Percentiles rank a stretch among this genome's conserved stretches.
These are phyloP conservation scores for Percina caprodes DNA, from an alignment of 2,113 vertebrate species.

Conservation along the genomic window DNA sequence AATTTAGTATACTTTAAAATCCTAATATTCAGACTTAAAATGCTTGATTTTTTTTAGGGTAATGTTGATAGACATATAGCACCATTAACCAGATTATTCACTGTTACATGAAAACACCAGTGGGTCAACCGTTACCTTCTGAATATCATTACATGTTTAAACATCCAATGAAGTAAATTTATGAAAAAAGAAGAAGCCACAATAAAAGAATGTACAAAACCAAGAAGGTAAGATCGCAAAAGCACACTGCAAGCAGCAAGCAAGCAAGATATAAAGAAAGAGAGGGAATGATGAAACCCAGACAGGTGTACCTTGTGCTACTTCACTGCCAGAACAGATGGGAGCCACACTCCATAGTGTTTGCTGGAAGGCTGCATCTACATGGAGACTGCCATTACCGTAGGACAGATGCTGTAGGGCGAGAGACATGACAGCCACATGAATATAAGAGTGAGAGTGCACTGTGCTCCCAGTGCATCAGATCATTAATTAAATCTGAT, in stretches of 20 bases:
- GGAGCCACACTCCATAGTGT: constrained; percentile 97
- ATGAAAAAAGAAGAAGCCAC: not conserved
- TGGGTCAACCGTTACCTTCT: not conserved
- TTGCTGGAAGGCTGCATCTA: constrained; percentile 97
- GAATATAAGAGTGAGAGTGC: not conserved
- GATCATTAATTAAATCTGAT: not conserved
- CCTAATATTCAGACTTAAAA: not conserved
- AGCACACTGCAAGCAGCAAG: not conserved
- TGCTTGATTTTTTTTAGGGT: too few relatives aligned
- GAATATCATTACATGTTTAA: not conserved
- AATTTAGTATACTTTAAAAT: not conserved
- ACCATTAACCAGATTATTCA: not conserved
- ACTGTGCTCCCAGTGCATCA: not conserved
- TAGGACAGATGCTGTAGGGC: constrained; percentile 92
- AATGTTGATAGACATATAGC: not conserved
- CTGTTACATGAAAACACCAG: not conserved
- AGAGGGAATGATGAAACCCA: not conserved
- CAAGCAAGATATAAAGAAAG: not conserved
- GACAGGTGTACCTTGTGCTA: constrained; percentile 89
- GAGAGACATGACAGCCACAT: not conserved
- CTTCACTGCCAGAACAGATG: constrained; percentile 97
- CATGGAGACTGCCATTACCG: constrained; percentile 89
- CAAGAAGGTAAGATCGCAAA: not conserved
- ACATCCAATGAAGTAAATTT: not conserved
- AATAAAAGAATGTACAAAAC: not conserved